Evolutionary conservation across 1,140 invertebrate species (phyloP).

Genomic region (Coenobita brevimanus): DNA sequence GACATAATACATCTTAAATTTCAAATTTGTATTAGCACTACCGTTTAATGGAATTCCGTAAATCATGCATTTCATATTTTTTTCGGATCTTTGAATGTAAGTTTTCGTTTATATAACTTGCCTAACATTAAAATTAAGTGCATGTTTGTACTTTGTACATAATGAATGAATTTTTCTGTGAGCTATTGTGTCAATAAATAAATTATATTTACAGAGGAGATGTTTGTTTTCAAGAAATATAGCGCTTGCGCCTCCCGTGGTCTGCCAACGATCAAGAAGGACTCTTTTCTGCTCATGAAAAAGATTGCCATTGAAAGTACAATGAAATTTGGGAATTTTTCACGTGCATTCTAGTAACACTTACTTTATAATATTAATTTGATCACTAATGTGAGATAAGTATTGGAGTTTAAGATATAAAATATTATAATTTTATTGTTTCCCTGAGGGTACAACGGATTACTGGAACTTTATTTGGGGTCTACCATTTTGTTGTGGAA

Average conservation of each 20-base stretch:
- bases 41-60: too few species aligned
- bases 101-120: too few species aligned
- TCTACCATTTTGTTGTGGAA: constrained; percentile 63
- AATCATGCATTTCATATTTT: too few species aligned
- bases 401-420: neutral
- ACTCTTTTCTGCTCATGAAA: neutral
- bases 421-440: neutral
- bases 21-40: too few species aligned
- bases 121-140: too few species aligned
- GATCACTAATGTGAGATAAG: neutral
- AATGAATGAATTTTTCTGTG: too few species aligned
- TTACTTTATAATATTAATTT: neutral
- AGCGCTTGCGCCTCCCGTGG: constrained; percentile 51
- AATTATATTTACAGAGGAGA: constrained; percentile 40
- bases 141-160: too few species aligned
- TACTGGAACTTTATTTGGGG: constrained; percentile 68
- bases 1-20: too few species aligned
- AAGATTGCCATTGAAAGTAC: too few species aligned
- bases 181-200: neutral
- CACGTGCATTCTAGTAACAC: neutral
- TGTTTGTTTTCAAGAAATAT: constrained; percentile 57
- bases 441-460: constrained; percentile 16
- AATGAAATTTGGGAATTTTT: neutral
- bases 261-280: neutral
- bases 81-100: too few species aligned